Evolutionary conservation across 2,797 vertebrate genomes (phyloP), one percentile per base, ranked within the genome.

Genomic region (Vultur gryphus): DNA sequence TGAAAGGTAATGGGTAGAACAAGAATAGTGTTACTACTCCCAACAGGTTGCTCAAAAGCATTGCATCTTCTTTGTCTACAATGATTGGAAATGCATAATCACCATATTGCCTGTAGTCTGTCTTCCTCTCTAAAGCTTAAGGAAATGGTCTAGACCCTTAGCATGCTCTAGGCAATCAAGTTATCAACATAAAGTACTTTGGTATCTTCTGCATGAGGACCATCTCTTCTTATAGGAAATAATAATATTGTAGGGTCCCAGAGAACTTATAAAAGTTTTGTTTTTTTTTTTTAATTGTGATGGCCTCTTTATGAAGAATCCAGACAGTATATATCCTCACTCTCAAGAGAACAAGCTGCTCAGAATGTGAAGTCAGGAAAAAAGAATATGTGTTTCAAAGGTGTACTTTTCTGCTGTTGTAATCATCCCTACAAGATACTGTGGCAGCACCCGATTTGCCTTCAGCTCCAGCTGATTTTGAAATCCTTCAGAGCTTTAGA

Each of bases 391-490:
- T 72, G 41, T 79, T 93, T 89, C 43, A 41, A 17, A 80, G 43
- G 37, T 83, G 52, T 84, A 10, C 62, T 86, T 92, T 85, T 35
- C 64, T 80, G 78, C 64, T 85, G 55, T 41, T 94, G 48, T 84
- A 91, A 72, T 89, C 73, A 83, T 83, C 71, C 37, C 93, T 85
- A 83, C 35, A 73, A 66, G 89, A 35, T 57, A 41, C 48, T 70
- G 71, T 83, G 48, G 81, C 75, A 83, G 64, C 19, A 25, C 48
- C 67, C 89, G 64, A 46, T 89, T 85, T 92, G 52, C 71, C 84
- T 89, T 93, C 84, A 92, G 76, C 64, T 91, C 73, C 81, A 93
- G 65, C 44, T 92, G 95, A 95, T 95, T 96, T 77, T 85, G 78
- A 93, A 95, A 93, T 87, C 75, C 55, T 92, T 94, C 51, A 59